Base-by-base conservation (phyloP, 2,113 vertebrate genomes). In the Pantherophis guttatus region DNA sequence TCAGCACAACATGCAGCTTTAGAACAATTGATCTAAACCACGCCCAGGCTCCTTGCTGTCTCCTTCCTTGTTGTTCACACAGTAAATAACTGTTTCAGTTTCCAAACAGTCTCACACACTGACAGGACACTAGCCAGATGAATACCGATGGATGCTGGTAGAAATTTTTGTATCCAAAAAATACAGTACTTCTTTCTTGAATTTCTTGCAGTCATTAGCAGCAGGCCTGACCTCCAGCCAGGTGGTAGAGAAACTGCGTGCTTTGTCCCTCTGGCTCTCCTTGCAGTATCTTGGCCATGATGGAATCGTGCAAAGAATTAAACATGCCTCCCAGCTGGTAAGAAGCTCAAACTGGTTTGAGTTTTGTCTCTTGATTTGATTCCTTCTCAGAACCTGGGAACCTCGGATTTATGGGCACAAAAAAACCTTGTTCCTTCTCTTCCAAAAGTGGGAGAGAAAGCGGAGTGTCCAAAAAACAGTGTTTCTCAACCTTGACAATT, bases 211-310 rank as follows among this genome's bases (percentile, higher is more conserved):
- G 99, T 98, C 98, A 93, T 96, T 99, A 89, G 98, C 99, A 94
- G 98, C 99, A 0, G 99, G 99, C 87, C 97, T 99, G 94, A 99
- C 98, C 0, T 99, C 98, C 12, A 99, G 98, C 93, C 99, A 98
- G 92, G 98, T 98, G 0, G 98, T 98, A 21, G 99, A 99, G 94
- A 99, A 99, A 96, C 98, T 99, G 17, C 98, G 98, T 54, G 99
- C 99, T 1, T 97, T 99, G 93, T 99, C 99, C 0, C 97, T 99
- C 59, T 99, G 99, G 99, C 98, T 99, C 19, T 99, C 99, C 70
- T 95, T 99, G 95, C 99, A 99, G 96, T 98, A 99, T 96, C 97
- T 99, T 23, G 99, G 99, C 44, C 98, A 99, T 0, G 98, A 98
- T 89, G 99, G 98, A 33, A 99, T 99, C 75, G 98, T 99, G 89